Conservation (phyloP, 2,888 invertebrate genomes). For the Gastrophysa polygoni region DNA sequence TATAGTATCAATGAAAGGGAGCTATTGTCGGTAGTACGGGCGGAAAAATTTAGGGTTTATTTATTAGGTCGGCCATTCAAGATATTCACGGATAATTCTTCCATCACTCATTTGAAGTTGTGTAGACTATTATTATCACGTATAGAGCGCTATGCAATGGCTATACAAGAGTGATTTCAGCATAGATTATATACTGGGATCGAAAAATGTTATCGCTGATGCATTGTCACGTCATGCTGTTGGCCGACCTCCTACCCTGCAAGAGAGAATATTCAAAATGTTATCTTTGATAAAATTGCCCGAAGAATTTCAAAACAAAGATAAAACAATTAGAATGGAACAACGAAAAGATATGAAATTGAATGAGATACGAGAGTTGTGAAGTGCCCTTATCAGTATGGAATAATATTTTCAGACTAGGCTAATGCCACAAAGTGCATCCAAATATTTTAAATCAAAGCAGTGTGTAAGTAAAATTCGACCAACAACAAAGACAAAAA, state of each 20-base stretch:
- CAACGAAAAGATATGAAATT: too few species aligned
- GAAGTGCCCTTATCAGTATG: too few species aligned
- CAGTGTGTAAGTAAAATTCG: too few species aligned
- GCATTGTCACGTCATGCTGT: not conserved
- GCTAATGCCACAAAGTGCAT: too few species aligned
- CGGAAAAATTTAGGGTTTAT: not conserved
- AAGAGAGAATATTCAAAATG: not conserved
- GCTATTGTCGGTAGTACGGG: not conserved
- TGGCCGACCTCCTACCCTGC: not conserved
- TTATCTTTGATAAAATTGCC: not conserved
- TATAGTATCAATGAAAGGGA: conserved; percentile 5
- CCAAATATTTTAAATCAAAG: too few species aligned
- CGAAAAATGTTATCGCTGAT: conserved; percentile 1
- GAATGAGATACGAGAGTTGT: too few species aligned
- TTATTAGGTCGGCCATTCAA: not conserved
- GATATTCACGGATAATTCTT: not conserved
- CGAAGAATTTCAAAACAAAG: not conserved
- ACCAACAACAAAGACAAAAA: too few species aligned
- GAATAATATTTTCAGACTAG: too few species aligned
- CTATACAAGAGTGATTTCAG: conserved; percentile 4
- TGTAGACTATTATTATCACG: too few species aligned
- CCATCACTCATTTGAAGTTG: not conserved
- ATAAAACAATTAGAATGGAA: too few species aligned
- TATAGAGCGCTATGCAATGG: not conserved
- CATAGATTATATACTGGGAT: conserved; percentile 4